A percentile compares a stretch with the other conserved stretches of the same genome.
Evolutionary conservation across 2,797 vertebrate genomes (phyloP).

Genomic region (Echiichthys vipera): DNA sequence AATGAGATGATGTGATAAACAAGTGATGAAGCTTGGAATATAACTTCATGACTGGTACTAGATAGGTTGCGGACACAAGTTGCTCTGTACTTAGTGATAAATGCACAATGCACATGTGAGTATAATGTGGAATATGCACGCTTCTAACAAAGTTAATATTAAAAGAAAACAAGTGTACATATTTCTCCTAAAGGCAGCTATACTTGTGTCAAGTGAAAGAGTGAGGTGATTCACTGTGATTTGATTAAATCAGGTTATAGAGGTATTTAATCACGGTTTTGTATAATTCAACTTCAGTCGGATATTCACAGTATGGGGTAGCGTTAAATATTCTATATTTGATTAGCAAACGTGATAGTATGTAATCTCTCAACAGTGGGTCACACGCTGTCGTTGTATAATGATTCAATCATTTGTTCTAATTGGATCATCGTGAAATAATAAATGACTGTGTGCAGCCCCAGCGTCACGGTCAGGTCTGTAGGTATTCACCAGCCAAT

Average conservation of each 20-base stretch:
- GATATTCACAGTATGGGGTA: slow-evolving; percentile 29
- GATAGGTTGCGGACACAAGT: neutral
- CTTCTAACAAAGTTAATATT: neutral
- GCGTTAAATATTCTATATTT: slow-evolving; percentile 43
- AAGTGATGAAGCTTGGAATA: neutral
- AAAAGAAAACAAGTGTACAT: neutral
- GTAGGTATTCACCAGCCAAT: neutral
- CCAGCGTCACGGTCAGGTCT: neutral
- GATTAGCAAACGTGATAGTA: slow-evolving; percentile 41
- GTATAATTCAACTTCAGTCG: slow-evolving; percentile 19
- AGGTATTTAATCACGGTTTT: slow-evolving; percentile 25
- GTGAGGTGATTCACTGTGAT: slow-evolving; percentile 23
- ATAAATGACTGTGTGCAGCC: slow-evolving; percentile 15
- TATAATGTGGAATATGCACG: neutral
- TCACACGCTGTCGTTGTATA: slow-evolving; percentile 19
- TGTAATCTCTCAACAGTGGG: slow-evolving; percentile 31
- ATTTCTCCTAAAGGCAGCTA: neutral
- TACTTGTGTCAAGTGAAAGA: neutral
- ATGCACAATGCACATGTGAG: neutral
- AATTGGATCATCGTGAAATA: slow-evolving; percentile 51
- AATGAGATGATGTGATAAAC: neutral
- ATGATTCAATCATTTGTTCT: slow-evolving; percentile 56
- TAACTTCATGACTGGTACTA: neutral
- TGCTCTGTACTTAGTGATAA: neutral
- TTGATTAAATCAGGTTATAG: slow-evolving; percentile 26